phyloP scores from a whole-genome alignment of 2,113 vertebrate species.

The Phalacrocorax brasilianus region DNA sequence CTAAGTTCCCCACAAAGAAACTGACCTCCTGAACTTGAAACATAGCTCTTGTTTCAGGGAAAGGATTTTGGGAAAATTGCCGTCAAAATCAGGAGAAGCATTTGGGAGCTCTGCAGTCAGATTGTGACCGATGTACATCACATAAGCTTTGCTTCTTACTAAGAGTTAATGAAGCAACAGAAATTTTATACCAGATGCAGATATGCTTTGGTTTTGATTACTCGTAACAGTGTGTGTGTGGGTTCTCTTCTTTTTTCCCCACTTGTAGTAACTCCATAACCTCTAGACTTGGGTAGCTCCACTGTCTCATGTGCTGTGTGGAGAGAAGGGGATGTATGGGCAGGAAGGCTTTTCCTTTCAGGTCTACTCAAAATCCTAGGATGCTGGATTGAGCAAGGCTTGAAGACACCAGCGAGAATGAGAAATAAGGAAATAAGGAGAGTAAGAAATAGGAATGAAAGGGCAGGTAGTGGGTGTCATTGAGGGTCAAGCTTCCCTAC shows the following conservation, averaged over 20 bases:
- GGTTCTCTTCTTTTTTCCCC: rapidly evolving
- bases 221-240: neutral
- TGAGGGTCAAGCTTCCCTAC: neutral
- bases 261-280: neutral
- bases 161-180: neutral
- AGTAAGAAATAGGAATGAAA: neutral
- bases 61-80: neutral
- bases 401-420: neutral
- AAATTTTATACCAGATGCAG: neutral
- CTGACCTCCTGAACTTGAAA: neutral
- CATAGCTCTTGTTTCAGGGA: neutral
- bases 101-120: neutral
- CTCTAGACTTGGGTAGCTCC: neutral
- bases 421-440: neutral
- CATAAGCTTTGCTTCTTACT: neutral
- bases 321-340: neutral
- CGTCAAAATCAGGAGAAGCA: neutral
- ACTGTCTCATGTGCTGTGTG: neutral
- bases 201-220: rapidly evolving
- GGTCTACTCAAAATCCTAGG: neutral
- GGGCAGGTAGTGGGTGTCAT: neutral
- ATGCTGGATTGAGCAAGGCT: neutral
- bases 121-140: neutral
- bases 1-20: neutral
- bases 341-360: neutral